Base-by-base conservation (phyloP, 1,140 invertebrate genomes). In the Rhynchophorus ferrugineus region DNA sequence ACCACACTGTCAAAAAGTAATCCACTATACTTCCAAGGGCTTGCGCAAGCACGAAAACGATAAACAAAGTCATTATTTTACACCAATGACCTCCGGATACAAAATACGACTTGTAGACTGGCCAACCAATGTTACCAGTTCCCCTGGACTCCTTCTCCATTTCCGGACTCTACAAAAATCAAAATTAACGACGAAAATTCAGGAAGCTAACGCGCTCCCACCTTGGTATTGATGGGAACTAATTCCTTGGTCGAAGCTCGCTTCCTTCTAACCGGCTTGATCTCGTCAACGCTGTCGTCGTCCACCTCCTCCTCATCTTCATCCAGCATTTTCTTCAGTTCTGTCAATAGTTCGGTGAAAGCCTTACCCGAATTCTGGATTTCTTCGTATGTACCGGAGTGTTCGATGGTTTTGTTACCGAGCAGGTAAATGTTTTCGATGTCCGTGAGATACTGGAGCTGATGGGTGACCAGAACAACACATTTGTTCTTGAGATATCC, bases 401-500 rank as follows among this genome's bases (percentile, higher is more conserved):
- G 77, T 7, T 76, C 71, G 48, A 83, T 70, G 22, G 70, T 59
- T 1, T 81, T 80, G 59, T 82, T 75, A 37, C 80, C 77, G 54
- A 82, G 64, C 29, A 74, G 78, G 58, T 78, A 78, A 70, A 78
- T 80, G 65, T 78, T 63, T 61, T 91, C 81, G 2, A 88, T 88
- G 41, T 81, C 76, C 61, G 83, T 81, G 3, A 95, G 72, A 62
- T 88, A 92, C 65, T 93, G 89, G 45, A 94, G 68, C 67, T 94
- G 90, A 71, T 95, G 91, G 1, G 90, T 95, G 2, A 91, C 87
- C 17, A 91, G 72, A 61, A 95, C 78, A 0, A 83, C 72, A 6
- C 85, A 84, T 60, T 89, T 83, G 14, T 78, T 70, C 17, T 77
- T 74, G 50, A 92, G 67, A 61, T 59, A 59, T n/a, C 45, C 54